Evolutionary conservation across 2,113 vertebrate species (phyloP).

Genomic region (Chaetops frenatus): DNA sequence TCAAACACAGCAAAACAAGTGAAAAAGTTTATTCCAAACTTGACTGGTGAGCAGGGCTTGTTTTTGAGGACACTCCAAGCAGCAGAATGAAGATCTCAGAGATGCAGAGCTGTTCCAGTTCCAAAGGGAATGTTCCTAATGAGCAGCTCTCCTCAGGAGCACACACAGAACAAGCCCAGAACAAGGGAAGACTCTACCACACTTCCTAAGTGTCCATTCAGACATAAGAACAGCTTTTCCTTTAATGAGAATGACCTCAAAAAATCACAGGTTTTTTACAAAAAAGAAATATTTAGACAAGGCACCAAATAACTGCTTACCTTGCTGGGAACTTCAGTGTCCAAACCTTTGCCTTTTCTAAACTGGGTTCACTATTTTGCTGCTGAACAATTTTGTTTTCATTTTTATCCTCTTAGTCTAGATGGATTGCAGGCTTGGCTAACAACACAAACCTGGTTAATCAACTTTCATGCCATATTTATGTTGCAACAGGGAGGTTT

Average conservation of each 20-base stretch:
- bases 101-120: neutral
- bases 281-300: neutral
- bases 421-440: constrained; percentile 65
- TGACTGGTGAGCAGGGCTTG: neutral
- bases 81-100: neutral
- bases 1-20: neutral
- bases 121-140: neutral
- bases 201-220: neutral
- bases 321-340: neutral
- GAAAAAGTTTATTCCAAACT: neutral
- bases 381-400: constrained; percentile 9
- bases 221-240: neutral
- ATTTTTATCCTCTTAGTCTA: constrained; percentile 55
- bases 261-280: neutral
- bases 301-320: neutral
- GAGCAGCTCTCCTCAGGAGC: neutral
- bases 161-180: neutral
- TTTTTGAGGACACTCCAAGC: neutral
- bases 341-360: neutral
- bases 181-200: neutral
- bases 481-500: constrained; percentile 64
- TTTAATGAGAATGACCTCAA: neutral
- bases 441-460: constrained; percentile 70
- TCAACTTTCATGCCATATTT: constrained; percentile 71
- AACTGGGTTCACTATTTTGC: neutral